These are phyloP conservation scores for Exaiptasia diaphana DNA, from an alignment of 64 coral and sea anemone species.

Conservation along the genomic window DNA sequence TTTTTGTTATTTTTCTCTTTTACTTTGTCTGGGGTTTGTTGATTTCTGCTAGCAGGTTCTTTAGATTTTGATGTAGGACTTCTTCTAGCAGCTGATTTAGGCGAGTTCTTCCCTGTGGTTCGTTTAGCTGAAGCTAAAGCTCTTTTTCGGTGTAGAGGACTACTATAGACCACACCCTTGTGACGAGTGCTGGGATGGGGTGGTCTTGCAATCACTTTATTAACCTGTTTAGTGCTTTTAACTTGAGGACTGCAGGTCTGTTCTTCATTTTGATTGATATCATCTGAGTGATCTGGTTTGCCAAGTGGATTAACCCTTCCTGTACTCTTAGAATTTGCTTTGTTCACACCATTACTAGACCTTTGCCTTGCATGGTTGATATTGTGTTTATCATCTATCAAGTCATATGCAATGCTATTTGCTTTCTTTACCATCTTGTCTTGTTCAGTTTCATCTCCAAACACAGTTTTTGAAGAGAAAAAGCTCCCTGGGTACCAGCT, in stretches of 20 bases:
- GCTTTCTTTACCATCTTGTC: background rate
- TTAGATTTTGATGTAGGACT: background rate
- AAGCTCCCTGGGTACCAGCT: constrained; percentile 26
- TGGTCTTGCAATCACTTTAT: background rate
- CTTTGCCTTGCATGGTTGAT: too few relatives aligned
- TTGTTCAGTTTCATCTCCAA: background rate
- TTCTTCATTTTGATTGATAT: background rate
- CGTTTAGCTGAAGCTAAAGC: background rate
- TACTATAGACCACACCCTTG: background rate
- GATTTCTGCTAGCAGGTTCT: too few relatives aligned
- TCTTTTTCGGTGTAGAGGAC: constrained; percentile 13
- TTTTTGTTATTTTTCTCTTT: too few relatives aligned
- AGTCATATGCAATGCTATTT: background rate
- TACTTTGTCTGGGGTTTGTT: too few relatives aligned
- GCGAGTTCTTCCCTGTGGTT: background rate
- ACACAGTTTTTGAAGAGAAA: background rate
- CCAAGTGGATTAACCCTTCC: too few relatives aligned
- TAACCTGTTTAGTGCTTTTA: too few relatives aligned
- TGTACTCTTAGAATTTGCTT: too few relatives aligned
- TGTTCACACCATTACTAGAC: too few relatives aligned
- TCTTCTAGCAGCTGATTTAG: background rate
- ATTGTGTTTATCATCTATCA: background rate
- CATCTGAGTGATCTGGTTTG: too few relatives aligned
- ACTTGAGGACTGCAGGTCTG: background rate
- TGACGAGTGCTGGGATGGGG: background rate